Evolutionary conservation across 2,888 invertebrate species (phyloP).

Genomic region (Chaitophorus viminalis): DNA sequence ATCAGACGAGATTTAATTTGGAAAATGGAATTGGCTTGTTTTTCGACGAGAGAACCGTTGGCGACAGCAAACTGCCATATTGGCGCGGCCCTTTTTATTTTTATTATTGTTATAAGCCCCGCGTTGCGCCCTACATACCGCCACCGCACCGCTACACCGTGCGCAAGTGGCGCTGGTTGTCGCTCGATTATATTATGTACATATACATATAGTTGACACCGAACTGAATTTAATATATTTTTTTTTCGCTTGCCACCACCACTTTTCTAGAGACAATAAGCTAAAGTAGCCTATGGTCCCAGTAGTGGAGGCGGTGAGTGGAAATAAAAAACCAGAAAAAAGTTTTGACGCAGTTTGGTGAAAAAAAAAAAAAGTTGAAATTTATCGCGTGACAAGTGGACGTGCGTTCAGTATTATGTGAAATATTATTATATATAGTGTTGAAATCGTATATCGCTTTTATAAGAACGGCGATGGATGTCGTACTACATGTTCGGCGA

Average conservation of each 20-base stretch:
- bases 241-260: conserved; percentile 3
- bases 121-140: neutral
- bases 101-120: conserved; percentile 43
- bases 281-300: conserved; percentile 58
- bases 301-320: neutral
- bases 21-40: conserved; percentile 64
- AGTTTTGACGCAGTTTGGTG: conserved; percentile 40
- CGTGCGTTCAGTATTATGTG: conserved; percentile 20
- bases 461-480: neutral
- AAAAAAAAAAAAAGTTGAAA: conserved; percentile 37
- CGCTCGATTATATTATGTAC: neutral
- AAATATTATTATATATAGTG: conserved; percentile 8
- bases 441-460: neutral
- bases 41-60: conserved; percentile 50
- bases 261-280: conserved; percentile 56
- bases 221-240: conserved; percentile 57
- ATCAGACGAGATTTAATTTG: conserved; percentile 63
- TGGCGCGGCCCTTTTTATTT: conserved; percentile 61
- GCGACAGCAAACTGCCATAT: conserved; percentile 60
- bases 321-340: conserved; percentile 36
- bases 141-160: neutral
- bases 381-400: conserved; percentile 61
- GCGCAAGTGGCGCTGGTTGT: neutral
- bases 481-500: neutral
- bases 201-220: conserved; percentile 49